These are phyloP conservation scores for Hemichromis elongatus DNA, from an alignment of 2,113 vertebrate species.

Conservation along the genomic window DNA sequence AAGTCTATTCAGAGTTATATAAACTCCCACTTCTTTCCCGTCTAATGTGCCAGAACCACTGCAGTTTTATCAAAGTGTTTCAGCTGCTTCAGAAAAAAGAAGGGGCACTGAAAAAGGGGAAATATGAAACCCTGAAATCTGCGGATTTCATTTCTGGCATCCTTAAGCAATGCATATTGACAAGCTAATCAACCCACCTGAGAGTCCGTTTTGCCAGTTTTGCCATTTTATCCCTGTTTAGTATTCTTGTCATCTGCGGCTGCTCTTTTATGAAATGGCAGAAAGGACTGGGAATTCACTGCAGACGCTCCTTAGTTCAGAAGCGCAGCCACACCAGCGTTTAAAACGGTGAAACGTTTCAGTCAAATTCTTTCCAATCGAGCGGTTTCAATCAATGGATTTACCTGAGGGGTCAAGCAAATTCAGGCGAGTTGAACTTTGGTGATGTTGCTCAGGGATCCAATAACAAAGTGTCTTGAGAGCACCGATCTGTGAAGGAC, in stretches of 20 bases:
- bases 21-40: background rate
- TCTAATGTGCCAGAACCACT: background rate
- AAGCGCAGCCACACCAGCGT: background rate
- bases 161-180: conserved; percentile 5
- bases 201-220: conserved; percentile 14
- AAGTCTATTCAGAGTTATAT: background rate
- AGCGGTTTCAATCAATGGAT: rapidly evolving
- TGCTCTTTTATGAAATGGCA: background rate
- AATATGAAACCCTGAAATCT: background rate
- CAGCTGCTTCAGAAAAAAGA: background rate
- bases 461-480: background rate
- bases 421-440: background rate
- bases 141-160: background rate
- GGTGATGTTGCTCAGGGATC: background rate
- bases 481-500: background rate
- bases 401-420: background rate
- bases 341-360: background rate
- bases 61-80: background rate
- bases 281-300: background rate
- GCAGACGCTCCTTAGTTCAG: background rate
- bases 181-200: conserved; percentile 9
- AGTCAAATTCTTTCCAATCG: rapidly evolving
- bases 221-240: conserved; percentile 19
- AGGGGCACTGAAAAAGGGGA: background rate
- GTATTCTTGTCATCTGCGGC: background rate